A percentile compares a stretch with the other conserved stretches of the same genome.
phyloP scores from a whole-genome alignment of 2,888 invertebrate species.

The Acrobasis repandana region DNA sequence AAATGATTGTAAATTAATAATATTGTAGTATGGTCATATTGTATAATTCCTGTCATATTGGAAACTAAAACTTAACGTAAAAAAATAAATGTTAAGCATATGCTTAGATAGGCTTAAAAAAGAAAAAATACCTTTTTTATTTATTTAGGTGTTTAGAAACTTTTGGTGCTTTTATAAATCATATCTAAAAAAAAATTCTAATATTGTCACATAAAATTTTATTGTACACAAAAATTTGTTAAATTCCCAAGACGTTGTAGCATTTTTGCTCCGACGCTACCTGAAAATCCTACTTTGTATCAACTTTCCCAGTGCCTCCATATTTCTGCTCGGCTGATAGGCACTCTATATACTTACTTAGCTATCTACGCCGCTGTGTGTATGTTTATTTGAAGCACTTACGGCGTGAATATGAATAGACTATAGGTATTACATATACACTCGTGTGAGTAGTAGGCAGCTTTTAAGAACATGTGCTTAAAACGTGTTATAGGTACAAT shows the following conservation, averaged over 20 bases:
- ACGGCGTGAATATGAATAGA: slow-evolving; percentile 23
- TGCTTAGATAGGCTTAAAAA: too few species aligned
- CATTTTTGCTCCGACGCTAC: slow-evolving; percentile 57
- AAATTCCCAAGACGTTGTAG: slow-evolving; percentile 2
- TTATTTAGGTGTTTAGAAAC: too few species aligned
- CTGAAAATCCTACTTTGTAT: slow-evolving; percentile 77
- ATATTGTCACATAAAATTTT: not conserved
- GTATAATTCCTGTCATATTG: too few species aligned
- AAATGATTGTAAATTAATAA: too few species aligned
- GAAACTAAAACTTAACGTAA: too few species aligned
- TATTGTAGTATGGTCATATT: too few species aligned
- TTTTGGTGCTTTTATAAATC: too few species aligned
- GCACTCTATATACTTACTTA: slow-evolving; percentile 57
- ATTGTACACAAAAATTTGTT: not conserved
- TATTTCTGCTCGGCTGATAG: slow-evolving; percentile 68
- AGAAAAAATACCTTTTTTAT: too few species aligned
- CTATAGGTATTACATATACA: not conserved
- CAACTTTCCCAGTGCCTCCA: slow-evolving; percentile 75
- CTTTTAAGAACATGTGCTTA: not conserved
- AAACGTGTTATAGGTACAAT: not conserved
- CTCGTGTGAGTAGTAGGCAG: not conserved
- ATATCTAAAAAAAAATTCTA: not conserved
- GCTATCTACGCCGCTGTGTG: slow-evolving; percentile 58
- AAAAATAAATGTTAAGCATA: too few species aligned
- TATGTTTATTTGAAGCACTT: slow-evolving; percentile 40